phyloP scores from a whole-genome alignment of 2,113 vertebrate genomes.

The Ancistrus triradiatus region DNA sequence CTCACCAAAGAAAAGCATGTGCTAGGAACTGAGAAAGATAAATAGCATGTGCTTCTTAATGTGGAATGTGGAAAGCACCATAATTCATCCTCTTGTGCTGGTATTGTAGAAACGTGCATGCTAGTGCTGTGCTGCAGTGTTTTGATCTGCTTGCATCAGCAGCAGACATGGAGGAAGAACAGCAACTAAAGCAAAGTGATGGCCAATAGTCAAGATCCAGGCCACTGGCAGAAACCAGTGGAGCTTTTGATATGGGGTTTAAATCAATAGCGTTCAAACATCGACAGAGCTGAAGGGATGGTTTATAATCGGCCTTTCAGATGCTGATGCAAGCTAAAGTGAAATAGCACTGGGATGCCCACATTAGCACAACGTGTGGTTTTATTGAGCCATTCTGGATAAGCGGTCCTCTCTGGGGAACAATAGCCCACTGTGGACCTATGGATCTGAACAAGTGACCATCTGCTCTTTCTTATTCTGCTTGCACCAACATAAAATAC shows the following conservation, averaged over 20 bases:
- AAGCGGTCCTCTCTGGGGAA: conserved; percentile 38
- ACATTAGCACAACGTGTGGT: conserved; percentile 20
- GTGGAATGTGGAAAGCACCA: background rate
- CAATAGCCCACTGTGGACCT: conserved; percentile 40
- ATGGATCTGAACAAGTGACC: conserved; percentile 45
- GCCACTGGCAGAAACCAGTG: conserved; percentile 11
- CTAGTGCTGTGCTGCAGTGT: background rate
- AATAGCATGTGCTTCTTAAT: conserved; percentile 14
- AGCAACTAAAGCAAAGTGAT: background rate
- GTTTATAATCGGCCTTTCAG: conserved; percentile 25
- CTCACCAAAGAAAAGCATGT: background rate
- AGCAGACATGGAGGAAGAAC: conserved; percentile 8
- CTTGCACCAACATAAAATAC: background rate
- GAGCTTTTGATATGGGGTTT: conserved; percentile 22
- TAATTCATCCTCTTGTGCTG: conserved; percentile 24
- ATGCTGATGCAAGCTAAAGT: conserved; percentile 32
- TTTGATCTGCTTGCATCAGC: conserved; percentile 11
- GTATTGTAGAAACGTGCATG: background rate
- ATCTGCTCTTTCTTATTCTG: conserved; percentile 32
- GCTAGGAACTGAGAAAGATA: conserved; percentile 16
- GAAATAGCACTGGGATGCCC: conserved; percentile 13
- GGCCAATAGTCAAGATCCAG: conserved; percentile 1
- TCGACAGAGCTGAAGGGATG: conserved; percentile 1
- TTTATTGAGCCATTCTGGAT: conserved; percentile 38
- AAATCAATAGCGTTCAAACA: conserved; percentile 16